phyloP scores from a whole-genome alignment of 2,797 vertebrate species.

The Ceyx erithaca region DNA sequence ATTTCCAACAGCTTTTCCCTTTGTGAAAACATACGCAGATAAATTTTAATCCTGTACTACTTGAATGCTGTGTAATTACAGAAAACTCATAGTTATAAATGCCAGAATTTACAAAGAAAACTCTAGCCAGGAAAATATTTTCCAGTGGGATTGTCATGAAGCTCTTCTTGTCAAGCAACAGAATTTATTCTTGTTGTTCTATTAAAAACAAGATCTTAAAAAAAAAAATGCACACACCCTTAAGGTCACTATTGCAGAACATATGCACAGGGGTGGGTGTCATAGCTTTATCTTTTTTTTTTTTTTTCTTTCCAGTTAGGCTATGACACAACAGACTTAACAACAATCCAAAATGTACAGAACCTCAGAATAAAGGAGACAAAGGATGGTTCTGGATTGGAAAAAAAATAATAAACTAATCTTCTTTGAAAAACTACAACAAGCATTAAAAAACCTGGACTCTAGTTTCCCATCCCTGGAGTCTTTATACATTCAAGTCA shows the following conservation, averaged over 20 bases:
- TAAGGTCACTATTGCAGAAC: not conserved
- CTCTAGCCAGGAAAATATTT: conserved; percentile 1
- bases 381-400: not conserved
- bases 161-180: not conserved
- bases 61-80: not conserved
- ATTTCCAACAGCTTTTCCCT: not conserved
- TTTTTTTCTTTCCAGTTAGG: not conserved
- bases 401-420: not conserved
- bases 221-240: not conserved
- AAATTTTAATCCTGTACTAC: not conserved
- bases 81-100: not conserved
- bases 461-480: not conserved
- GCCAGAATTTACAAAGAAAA: not conserved
- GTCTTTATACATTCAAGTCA: not conserved
- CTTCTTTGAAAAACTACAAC: not conserved
- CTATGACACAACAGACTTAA: not conserved
- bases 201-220: not conserved
- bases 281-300: too few species aligned
- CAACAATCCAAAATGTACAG: not conserved
- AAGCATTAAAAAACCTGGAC: not conserved
- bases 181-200: not conserved
- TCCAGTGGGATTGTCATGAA: not conserved
- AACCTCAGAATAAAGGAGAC: not conserved
- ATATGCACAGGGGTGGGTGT: not conserved
- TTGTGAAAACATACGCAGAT: not conserved